Conservation (phyloP, 2,113 vertebrate species). For the Gymnorhina tibicen region DNA sequence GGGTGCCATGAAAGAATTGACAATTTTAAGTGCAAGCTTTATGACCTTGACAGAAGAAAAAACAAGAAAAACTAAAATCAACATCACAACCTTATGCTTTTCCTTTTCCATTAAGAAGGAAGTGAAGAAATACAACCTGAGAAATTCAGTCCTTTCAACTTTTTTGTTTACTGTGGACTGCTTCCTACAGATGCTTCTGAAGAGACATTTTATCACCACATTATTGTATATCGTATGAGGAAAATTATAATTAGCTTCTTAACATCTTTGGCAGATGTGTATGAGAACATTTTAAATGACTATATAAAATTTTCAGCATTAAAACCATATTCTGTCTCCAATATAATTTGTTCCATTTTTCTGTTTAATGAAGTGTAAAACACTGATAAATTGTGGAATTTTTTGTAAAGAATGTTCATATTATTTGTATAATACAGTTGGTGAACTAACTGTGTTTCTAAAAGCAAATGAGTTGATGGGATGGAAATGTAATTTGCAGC, state of each 20-base stretch:
- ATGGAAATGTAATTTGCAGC: conserved; percentile 33
- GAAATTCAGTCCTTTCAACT: neutral
- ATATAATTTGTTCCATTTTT: conserved; percentile 58
- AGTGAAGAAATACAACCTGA: neutral
- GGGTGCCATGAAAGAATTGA: neutral
- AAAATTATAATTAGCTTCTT: conserved; percentile 36
- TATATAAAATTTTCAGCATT: conserved; percentile 27
- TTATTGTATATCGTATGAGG: neutral
- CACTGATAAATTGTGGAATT: conserved; percentile 42
- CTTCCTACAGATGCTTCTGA: neutral
- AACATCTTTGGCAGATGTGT: conserved; percentile 38
- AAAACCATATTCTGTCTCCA: conserved; percentile 29
- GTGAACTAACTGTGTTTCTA: conserved; percentile 7
- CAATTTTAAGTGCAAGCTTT: neutral
- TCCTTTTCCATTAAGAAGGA: neutral
- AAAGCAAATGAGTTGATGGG: conserved; percentile 13
- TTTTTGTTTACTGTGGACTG: neutral
- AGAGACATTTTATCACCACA: neutral
- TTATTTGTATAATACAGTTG: conserved; percentile 27
- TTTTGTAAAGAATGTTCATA: conserved; percentile 23
- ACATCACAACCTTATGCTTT: neutral
- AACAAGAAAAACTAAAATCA: neutral
- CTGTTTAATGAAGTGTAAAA: conserved; percentile 57
- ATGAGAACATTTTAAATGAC: conserved; percentile 2
- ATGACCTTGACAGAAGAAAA: neutral